These are phyloP conservation scores for Rhagophthalmus giganteus DNA, from an alignment of 2,888 invertebrate species.

Conservation along the genomic window DNA sequence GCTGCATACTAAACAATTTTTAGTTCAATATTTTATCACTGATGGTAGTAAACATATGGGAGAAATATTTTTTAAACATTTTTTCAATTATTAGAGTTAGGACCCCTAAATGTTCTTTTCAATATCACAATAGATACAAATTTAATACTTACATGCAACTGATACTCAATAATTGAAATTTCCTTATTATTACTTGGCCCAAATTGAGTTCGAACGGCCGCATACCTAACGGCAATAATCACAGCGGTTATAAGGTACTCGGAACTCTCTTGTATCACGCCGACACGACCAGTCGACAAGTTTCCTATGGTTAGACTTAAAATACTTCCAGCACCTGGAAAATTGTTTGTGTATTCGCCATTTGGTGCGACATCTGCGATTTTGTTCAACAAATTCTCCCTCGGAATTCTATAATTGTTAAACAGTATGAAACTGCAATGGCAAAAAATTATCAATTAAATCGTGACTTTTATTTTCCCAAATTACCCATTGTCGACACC, in stretches of 20 bases:
- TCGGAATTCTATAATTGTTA: constrained; percentile 82
- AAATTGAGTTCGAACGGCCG: constrained; percentile 79
- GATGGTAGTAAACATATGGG: too few relatives aligned
- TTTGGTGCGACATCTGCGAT: constrained; percentile 87
- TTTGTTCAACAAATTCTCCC: constrained; percentile 80
- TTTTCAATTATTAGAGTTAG: too few relatives aligned
- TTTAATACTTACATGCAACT: constrained; percentile 67
- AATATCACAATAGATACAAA: too few relatives aligned
- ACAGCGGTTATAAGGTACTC: constrained; percentile 72
- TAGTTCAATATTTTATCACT: too few relatives aligned
- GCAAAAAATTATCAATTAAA: constrained; percentile 19
- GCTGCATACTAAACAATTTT: too few relatives aligned
- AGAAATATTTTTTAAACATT: too few relatives aligned
- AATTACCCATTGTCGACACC: constrained; percentile 88
- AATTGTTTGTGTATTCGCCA: constrained; percentile 85
- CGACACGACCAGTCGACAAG: constrained; percentile 80
- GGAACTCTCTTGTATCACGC: constrained; percentile 68
- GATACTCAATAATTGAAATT: constrained; percentile 79
- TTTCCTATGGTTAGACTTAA: constrained; percentile 84
- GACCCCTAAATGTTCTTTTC: too few relatives aligned
- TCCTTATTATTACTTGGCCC: constrained; percentile 60
- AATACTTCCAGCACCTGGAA: constrained; percentile 82
- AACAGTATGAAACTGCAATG: constrained; percentile 79
- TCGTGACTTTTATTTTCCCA: constrained; percentile 16
- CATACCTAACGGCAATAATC: constrained; percentile 77